Evolutionary conservation across 2,888 invertebrate species (phyloP).

Genomic region (Oscheius sp.): DNA sequence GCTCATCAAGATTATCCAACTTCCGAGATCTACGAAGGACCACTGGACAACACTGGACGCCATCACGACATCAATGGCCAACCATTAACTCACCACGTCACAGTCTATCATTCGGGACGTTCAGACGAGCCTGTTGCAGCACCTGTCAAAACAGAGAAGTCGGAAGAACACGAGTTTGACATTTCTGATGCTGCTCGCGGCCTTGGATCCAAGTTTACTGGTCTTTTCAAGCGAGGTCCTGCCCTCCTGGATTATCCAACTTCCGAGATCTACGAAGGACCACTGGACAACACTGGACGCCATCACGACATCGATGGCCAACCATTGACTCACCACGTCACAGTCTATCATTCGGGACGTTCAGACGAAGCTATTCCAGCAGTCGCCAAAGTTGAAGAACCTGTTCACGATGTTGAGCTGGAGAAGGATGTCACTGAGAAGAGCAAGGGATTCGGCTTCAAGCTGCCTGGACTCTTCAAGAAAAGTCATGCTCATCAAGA

Average conservation of each 20-base stretch:
- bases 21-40: constrained; percentile 46
- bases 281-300: constrained; percentile 37
- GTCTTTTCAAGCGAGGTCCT: constrained; percentile 52
- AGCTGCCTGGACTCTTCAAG: constrained; percentile 51
- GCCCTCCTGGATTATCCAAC: constrained; percentile 52
- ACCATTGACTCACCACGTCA: constrained; percentile 45
- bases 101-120: constrained; percentile 37
- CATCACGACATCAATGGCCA: constrained; percentile 41
- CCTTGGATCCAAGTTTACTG: constrained; percentile 37
- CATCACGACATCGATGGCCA: constrained; percentile 38
- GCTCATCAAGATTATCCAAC: constrained; percentile 49
- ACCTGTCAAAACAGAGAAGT: neutral
- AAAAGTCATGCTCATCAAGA: constrained; percentile 54
- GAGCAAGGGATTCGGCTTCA: constrained; percentile 36
- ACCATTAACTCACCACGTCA: constrained; percentile 41
- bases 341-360: constrained; percentile 47
- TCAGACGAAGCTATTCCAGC: constrained; percentile 36
- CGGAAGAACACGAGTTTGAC: constrained; percentile 10
- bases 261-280: constrained; percentile 50
- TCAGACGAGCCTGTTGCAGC: constrained; percentile 34
- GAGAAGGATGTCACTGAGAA: constrained; percentile 36
- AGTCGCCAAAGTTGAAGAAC: constrained; percentile 24
- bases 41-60: constrained; percentile 47
- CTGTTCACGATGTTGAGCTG: constrained; percentile 44
- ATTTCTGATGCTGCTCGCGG: constrained; percentile 25